Base-by-base conservation (phyloP, 2,113 vertebrate species). In the Alexandromys fortis region DNA sequence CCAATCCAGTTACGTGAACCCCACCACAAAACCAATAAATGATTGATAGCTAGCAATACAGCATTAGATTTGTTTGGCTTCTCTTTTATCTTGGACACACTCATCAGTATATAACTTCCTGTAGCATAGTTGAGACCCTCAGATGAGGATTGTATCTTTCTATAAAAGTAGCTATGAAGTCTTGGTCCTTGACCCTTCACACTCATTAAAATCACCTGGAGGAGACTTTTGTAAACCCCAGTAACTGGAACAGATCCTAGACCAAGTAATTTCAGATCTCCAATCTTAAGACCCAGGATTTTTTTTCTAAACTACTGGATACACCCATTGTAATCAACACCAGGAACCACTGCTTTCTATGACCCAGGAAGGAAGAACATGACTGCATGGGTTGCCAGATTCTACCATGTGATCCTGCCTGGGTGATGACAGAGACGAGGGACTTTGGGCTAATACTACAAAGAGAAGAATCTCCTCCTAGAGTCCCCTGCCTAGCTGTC, bases 231-330 rank as follows among this genome's bases (percentile, higher is more conserved):
- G 3, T n/a, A 65, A 75, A 17, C 55, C 12, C 38, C 65, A 81
- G 19, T 24, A 55, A 6, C 19, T 55, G 38, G 11, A 38, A 30
- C 65, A 92, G 17, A 70, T 1, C 22, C 28, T 12, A 81, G 42
- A 30, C 42, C 77, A 86, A 47, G 79, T 38, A 94, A 91, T 82
- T 78, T 68, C 26, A 78, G 90, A 52, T 93, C 10, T 87, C 82
- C 89, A 33, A 30, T 11, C 21, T 92, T 86, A 1, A 89, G n/a
- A 75, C 1, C 7, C 45, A 91, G n/a, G 12, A 4, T 65, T 42
- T 49, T 86, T 86, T 89, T 87, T 63, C 33, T n/a, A 78, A 93
- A 35, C 21, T 10, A 10, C 73, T 17, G 26, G 22, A 17, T 70
- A 78, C 58, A 33, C 75, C 35, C 12, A 63, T 11, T 61, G 28